phyloP scores from a whole-genome alignment of 2,888 invertebrate genomes.

The Agrenia bidenticulata region DNA sequence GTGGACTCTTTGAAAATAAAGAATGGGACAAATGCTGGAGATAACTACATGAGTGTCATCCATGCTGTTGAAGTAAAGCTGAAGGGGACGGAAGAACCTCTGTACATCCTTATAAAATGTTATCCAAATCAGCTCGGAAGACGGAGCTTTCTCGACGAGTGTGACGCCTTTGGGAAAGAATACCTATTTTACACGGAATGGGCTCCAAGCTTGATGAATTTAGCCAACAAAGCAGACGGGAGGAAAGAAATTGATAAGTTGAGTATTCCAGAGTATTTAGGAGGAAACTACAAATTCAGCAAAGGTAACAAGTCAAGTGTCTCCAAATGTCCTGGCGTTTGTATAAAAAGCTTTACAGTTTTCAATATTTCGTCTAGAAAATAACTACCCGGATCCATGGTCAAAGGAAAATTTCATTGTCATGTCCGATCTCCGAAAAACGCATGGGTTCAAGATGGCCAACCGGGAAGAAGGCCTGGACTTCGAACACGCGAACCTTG shows the following conservation, averaged over 20 bases:
- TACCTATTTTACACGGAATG: not conserved
- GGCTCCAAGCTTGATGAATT: too few relatives aligned
- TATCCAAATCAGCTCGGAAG: slow-evolving; percentile 26
- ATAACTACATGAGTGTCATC: slow-evolving; percentile 26
- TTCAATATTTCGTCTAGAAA: not conserved
- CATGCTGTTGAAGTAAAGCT: slow-evolving; percentile 15
- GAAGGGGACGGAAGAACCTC: not conserved
- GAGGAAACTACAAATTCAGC: not conserved
- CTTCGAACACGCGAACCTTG: not conserved
- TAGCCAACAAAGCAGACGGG: not conserved
- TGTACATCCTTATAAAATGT: slow-evolving; percentile 29
- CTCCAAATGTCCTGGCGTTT: not conserved
- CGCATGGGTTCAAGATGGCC: not conserved
- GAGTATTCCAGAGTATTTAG: not conserved
- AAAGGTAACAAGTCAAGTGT: not conserved
- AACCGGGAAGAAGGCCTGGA: not conserved
- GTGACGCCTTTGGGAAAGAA: slow-evolving; percentile 21
- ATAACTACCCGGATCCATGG: not conserved
- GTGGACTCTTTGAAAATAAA: slow-evolving; percentile 19
- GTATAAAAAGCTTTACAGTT: not conserved
- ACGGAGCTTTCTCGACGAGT: slow-evolving; percentile 20
- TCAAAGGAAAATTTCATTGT: not conserved
- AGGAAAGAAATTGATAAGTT: not conserved
- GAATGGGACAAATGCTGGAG: slow-evolving; percentile 22
- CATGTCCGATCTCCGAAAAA: not conserved